These are phyloP conservation scores for Chiloscyllium plagiosum DNA, from an alignment of 2,113 vertebrate species.

Conservation along the genomic window DNA sequence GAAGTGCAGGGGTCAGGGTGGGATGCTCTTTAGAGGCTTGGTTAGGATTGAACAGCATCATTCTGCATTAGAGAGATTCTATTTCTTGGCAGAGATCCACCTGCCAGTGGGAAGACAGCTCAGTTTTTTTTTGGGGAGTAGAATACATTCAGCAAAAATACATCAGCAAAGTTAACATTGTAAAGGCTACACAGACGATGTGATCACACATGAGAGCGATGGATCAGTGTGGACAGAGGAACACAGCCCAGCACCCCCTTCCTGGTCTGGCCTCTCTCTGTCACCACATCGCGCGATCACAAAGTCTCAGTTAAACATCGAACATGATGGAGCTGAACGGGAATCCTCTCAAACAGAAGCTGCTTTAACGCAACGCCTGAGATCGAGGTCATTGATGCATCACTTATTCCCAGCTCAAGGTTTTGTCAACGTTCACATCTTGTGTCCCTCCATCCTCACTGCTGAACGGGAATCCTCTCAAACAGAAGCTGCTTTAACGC, in stretches of 20 bases:
- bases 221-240: too few relatives aligned
- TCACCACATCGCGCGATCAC: too few relatives aligned
- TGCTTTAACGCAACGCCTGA: not conserved
- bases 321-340: not conserved
- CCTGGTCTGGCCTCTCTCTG: too few relatives aligned
- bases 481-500: not conserved
- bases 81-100: too few relatives aligned
- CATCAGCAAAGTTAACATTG: not conserved
- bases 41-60: too few relatives aligned
- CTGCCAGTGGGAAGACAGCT: not conserved
- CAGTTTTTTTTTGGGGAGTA: not conserved
- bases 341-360: not conserved
- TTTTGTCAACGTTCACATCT: too few relatives aligned
- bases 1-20: too few relatives aligned
- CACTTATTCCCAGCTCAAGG: too few relatives aligned
- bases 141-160: not conserved
- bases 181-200: not conserved
- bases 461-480: not conserved
- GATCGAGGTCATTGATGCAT: not conserved
- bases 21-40: too few relatives aligned
- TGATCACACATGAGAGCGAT: too few relatives aligned
- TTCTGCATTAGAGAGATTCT: too few relatives aligned
- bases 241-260: too few relatives aligned
- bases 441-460: not conserved
- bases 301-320: not conserved